Percentiles rank a stretch among this genome's conserved stretches.
Evolutionary conservation across 2,888 invertebrate species (phyloP).

Genomic region (Loripinus fragilis): DNA sequence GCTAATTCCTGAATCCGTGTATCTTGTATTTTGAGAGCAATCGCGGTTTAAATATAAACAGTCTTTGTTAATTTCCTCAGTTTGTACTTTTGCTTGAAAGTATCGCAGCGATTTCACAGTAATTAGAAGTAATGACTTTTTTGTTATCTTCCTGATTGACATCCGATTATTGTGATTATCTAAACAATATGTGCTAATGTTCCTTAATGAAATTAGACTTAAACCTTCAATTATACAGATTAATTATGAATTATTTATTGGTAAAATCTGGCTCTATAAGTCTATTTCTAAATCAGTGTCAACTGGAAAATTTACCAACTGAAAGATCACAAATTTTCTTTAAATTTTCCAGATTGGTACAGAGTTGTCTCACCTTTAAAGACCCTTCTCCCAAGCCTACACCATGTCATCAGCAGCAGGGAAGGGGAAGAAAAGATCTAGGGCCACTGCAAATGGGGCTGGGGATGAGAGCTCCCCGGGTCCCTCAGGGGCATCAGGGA

Average conservation of each 20-base stretch:
- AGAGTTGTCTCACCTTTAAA: background rate
- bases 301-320: too few species aligned
- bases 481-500: constrained; percentile 39
- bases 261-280: too few species aligned
- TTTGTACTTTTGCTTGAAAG: background rate
- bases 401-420: constrained; percentile 48
- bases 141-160: too few species aligned
- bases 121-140: too few species aligned
- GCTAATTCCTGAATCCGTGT: constrained; percentile 26
- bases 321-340: too few species aligned
- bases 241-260: too few species aligned
- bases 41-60: constrained; percentile 38
- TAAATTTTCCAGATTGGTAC: background rate
- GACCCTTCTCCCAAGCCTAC: constrained; percentile 2
- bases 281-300: too few species aligned
- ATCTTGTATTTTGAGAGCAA: constrained; percentile 30
- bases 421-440: constrained; percentile 58
- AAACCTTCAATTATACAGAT: too few species aligned
- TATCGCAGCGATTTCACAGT: background rate
- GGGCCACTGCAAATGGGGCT: constrained; percentile 56
- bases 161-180: too few species aligned
- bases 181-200: too few species aligned
- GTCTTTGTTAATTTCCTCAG: constrained; percentile 58
- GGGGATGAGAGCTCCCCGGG: constrained; percentile 59
- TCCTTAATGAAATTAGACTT: too few species aligned